Evolutionary conservation across 1,140 invertebrate genomes (phyloP).

Genomic region (Heliconius hermathena): DNA sequence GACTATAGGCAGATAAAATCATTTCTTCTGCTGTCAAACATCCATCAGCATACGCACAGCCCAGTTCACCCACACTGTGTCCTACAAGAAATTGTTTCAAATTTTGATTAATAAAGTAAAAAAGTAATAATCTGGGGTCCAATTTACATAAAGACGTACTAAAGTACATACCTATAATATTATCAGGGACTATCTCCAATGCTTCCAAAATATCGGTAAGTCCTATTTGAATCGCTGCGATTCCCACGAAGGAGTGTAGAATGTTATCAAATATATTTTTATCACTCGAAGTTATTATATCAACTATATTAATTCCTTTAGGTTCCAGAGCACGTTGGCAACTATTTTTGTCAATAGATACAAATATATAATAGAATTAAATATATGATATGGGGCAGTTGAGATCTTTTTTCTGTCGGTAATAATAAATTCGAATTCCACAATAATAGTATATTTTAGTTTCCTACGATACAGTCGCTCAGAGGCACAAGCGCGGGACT

Average conservation of each 20-base stretch:
- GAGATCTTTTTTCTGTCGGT: no score
- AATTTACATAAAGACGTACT: neutral
- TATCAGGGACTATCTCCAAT: constrained; percentile 76
- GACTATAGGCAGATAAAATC: constrained; percentile 84
- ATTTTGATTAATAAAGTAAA: neutral
- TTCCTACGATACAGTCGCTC: no score
- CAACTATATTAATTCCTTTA: constrained; percentile 88
- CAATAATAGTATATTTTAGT: no score
- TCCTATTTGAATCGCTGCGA: constrained; percentile 75
- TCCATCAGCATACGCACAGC: constrained; percentile 93
- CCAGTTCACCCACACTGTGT: constrained; percentile 91
- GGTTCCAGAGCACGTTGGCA: constrained; percentile 91
- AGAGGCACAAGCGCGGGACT: no score
- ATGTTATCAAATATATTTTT: constrained; percentile 43
- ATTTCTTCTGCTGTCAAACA: constrained; percentile 90
- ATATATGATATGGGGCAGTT: no score
- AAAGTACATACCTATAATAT: constrained; percentile 38
- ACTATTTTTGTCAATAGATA: constrained; percentile 12
- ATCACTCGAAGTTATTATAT: constrained; percentile 41
- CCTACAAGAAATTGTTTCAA: constrained; percentile 42
- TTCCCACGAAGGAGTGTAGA: constrained; percentile 42
- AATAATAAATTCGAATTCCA: no score
- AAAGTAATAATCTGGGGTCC: no score
- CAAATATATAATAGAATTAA: no score
- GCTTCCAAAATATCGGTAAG: constrained; percentile 85